Percentiles rank a stretch among this genome's conserved stretches.
These are phyloP conservation scores for Chloebia gouldiae DNA, from an alignment of 2,113 vertebrate genomes.

Conservation along the genomic window DNA sequence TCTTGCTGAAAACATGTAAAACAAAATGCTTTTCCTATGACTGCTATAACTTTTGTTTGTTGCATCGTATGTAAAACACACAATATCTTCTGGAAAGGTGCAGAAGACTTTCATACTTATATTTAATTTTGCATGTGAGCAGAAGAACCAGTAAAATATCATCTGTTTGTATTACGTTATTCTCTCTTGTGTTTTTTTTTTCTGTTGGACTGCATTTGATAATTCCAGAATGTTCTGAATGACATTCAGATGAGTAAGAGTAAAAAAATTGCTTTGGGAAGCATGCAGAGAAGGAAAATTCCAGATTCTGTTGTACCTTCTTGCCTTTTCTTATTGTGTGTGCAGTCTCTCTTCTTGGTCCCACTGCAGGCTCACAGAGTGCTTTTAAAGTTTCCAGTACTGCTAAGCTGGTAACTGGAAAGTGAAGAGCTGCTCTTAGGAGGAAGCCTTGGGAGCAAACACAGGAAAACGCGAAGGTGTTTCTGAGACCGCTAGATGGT, in stretches of 20 bases:
- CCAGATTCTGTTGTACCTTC: not conserved
- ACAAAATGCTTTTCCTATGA: not conserved
- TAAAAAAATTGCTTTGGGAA: not conserved
- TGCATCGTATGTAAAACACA: not conserved
- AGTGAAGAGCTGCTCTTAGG: not conserved
- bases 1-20: not conserved
- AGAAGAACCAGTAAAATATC: not conserved
- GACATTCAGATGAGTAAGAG: not conserved
- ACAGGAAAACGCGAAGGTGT: not conserved
- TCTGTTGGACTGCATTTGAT: not conserved
- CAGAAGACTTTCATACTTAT: not conserved
- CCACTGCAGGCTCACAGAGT: not conserved
- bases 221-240: not conserved
- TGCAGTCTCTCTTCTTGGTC: not conserved
- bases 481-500: slow-evolving; percentile 71
- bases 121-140: not conserved
- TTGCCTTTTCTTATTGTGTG: not conserved
- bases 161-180: not conserved
- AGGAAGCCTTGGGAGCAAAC: not conserved
- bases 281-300: not conserved
- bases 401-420: not conserved
- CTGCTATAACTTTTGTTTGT: not conserved
- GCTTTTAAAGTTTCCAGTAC: not conserved
- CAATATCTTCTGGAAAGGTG: not conserved
- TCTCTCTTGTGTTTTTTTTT: not conserved